Conservation (phyloP, 2,113 vertebrate genomes). For the Suricata suricatta region DNA sequence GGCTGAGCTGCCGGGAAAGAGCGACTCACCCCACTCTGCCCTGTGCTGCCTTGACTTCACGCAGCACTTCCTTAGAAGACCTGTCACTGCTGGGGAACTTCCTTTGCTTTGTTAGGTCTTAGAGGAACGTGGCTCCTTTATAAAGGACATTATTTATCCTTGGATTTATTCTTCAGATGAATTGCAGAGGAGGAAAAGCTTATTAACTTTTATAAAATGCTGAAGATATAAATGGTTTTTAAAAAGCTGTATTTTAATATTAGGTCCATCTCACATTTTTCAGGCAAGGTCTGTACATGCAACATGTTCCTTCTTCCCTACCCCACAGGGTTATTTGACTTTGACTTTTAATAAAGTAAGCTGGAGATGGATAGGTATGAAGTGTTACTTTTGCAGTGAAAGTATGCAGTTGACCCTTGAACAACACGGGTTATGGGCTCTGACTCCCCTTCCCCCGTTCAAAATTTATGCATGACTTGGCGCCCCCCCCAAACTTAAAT, state of each 20-base stretch:
- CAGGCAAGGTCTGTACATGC: background rate
- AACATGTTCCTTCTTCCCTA: background rate
- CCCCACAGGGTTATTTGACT: background rate
- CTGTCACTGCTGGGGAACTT: background rate
- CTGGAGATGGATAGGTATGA: background rate
- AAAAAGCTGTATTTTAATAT: background rate
- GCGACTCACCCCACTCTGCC: background rate
- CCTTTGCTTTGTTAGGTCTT: background rate
- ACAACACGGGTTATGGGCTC: no score
- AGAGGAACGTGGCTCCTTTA: background rate
- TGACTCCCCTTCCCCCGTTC: no score
- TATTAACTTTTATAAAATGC: constrained; percentile 24
- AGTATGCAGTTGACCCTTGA: background rate
- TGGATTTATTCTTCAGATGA: constrained; percentile 22
- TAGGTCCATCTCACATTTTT: background rate
- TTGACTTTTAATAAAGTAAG: background rate
- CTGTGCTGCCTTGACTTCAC: background rate
- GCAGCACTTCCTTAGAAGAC: background rate
- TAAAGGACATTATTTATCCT: background rate
- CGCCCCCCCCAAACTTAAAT: no score
- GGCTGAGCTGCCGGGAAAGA: background rate
- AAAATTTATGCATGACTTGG: no score
- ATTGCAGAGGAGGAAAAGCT: background rate
- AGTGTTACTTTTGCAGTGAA: background rate
- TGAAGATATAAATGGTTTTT: constrained; percentile 30